These are phyloP conservation scores for Drosophila sechellia DNA, from an alignment of 1,140 invertebrate species.

Conservation along the genomic window DNA sequence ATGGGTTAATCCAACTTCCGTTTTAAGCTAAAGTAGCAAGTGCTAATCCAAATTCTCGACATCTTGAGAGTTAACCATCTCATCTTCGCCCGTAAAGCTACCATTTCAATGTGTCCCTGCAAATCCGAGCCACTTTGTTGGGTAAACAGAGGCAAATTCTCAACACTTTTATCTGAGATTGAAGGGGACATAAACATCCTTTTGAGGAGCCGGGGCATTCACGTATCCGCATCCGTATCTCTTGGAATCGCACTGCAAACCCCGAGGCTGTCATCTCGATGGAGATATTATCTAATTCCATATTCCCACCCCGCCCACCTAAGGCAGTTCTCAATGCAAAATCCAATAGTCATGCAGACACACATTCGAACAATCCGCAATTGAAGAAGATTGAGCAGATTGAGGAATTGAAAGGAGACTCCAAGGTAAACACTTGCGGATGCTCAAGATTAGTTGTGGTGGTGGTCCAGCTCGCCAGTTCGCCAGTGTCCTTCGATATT, in stretches of 20 bases:
- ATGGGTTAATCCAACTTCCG: background rate
- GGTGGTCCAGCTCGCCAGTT: constrained; percentile 52
- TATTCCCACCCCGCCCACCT: constrained; percentile 28
- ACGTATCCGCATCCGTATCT: constrained; percentile 25
- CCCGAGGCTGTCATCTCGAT: constrained; percentile 40
- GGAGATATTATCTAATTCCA: constrained; percentile 50
- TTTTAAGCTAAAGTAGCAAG: constrained; percentile 13
- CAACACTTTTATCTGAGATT: constrained; percentile 48
- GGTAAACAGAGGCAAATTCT: constrained; percentile 41
- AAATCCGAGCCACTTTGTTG: constrained; percentile 41
- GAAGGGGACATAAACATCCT: constrained; percentile 40
- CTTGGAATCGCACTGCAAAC: constrained; percentile 17
- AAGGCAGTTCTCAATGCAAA: constrained; percentile 60
- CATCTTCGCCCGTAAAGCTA: constrained; percentile 36
- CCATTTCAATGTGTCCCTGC: constrained; percentile 3
- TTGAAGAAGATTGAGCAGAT: constrained; percentile 62
- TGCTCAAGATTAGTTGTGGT: constrained; percentile 73
- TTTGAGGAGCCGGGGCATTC: constrained; percentile 20
- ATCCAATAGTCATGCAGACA: constrained; percentile 79
- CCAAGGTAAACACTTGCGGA: constrained; percentile 79
- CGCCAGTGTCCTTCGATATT: constrained; percentile 50
- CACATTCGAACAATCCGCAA: constrained; percentile 57
- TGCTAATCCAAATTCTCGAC: constrained; percentile 36
- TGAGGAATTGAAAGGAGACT: constrained; percentile 66
- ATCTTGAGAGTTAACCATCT: constrained; percentile 44